A percentile compares a stretch with the other conserved stretches of the same genome.
These are phyloP conservation scores for Protobothrops flavoviridis DNA, from an alignment of 2,113 vertebrate genomes.

Conservation along the genomic window DNA sequence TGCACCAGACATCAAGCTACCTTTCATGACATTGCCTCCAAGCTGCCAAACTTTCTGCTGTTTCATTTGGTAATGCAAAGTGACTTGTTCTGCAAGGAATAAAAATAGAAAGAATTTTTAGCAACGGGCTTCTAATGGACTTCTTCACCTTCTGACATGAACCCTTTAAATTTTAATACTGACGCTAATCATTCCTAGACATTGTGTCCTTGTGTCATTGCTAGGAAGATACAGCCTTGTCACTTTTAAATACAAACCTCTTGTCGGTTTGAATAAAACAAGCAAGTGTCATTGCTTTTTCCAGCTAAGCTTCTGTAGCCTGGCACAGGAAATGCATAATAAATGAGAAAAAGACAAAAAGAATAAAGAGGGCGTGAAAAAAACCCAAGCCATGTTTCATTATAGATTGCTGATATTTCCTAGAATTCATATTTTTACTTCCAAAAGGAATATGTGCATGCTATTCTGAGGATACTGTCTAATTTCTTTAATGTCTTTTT, in stretches of 20 bases:
- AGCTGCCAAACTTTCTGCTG: background rate
- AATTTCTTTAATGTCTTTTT: conserved; percentile 7
- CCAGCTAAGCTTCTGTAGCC: conserved; percentile 34
- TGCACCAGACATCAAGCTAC: background rate
- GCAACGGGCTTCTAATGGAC: background rate
- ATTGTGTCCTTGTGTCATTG: conserved; percentile 7
- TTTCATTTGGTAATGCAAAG: background rate
- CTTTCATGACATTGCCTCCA: background rate
- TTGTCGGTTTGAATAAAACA: conserved; percentile 46
- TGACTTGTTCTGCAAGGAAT: background rate
- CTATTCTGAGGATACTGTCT: conserved; percentile 3
- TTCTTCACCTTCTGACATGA: background rate
- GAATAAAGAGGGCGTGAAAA: background rate
- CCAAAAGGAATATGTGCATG: background rate
- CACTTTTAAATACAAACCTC: conserved; percentile 34
- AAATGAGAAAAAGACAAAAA: background rate
- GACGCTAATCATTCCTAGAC: conserved; percentile 21
- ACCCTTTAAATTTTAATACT: conserved; percentile 30
- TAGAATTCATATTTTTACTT: conserved; percentile 13
- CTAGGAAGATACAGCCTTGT: conserved; percentile 25
- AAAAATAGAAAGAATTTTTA: background rate
- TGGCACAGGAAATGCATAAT: conserved; percentile 16
- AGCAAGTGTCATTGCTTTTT: conserved; percentile 48
- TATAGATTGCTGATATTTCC: conserved; percentile 21
- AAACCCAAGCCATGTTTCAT: background rate